Conservation (phyloP, 2,797 vertebrate genomes). For the Spheniscus humboldti region DNA sequence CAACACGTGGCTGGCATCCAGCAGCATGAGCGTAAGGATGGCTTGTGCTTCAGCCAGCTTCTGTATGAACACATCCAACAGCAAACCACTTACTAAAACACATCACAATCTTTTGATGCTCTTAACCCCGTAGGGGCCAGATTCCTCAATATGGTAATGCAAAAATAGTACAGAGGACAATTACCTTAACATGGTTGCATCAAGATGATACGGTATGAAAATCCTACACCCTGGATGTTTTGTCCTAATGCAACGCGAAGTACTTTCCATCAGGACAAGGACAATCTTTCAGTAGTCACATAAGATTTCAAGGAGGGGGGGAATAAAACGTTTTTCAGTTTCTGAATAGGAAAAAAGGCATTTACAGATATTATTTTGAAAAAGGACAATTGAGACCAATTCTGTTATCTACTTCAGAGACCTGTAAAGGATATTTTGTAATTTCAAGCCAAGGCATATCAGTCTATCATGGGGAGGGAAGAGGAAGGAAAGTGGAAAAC, state of each 20-base stretch:
- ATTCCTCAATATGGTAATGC: background rate
- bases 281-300: background rate
- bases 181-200: background rate
- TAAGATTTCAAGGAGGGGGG: background rate
- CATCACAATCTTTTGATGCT: background rate
- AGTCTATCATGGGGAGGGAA: background rate
- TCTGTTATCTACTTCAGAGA: background rate
- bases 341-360: background rate
- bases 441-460: background rate
- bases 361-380: background rate
- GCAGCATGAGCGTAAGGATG: accelerated
- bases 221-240: background rate
- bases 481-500: background rate
- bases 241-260: background rate
- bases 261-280: background rate
- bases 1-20: accelerated
- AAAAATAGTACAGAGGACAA: background rate
- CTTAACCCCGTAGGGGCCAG: background rate
- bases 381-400: background rate
- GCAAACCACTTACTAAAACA: background rate
- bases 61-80: background rate
- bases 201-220: background rate
- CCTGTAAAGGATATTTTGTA: background rate
- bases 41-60: background rate
- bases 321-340: background rate